Conservation (phyloP, 2,888 invertebrate species). For the Poecilus cupreus region DNA sequence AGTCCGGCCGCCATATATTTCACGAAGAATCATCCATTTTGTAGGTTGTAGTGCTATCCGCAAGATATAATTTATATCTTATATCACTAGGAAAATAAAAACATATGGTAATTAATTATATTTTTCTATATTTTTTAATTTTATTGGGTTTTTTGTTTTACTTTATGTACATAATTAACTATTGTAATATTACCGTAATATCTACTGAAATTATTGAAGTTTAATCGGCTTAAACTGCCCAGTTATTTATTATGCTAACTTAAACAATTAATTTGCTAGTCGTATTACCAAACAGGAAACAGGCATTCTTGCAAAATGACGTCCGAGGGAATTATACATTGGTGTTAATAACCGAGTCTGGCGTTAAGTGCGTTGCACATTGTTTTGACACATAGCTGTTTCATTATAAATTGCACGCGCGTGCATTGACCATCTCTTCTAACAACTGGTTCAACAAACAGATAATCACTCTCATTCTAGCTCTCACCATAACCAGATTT, state of each 20-base stretch:
- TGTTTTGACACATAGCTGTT: constrained; percentile 23
- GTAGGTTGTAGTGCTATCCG: too few relatives aligned
- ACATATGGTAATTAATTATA: too few relatives aligned
- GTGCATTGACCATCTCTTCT: constrained; percentile 6
- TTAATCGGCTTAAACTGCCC: background rate
- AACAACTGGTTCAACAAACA: background rate
- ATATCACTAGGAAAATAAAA: too few relatives aligned
- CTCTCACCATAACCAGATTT: background rate
- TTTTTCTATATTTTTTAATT: too few relatives aligned
- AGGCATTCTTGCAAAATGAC: constrained; percentile 17
- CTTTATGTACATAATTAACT: too few relatives aligned
- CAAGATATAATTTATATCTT: too few relatives aligned
- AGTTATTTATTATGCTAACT: background rate
- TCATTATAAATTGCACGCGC: constrained; percentile 17
- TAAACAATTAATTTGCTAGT: constrained; percentile 1
- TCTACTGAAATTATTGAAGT: background rate
- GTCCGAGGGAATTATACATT: constrained; percentile 10
- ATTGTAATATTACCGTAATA: too few relatives aligned
- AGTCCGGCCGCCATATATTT: too few relatives aligned
- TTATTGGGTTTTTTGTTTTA: too few relatives aligned
- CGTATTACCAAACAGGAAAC: background rate
- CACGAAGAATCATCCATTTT: too few relatives aligned
- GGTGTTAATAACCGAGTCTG: constrained; percentile 16
- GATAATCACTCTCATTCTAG: background rate
- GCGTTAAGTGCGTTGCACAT: constrained; percentile 10